A percentile compares a stretch with the other conserved stretches of the same genome.
These are phyloP conservation scores for Armadillidium nasatum DNA, from an alignment of 1,140 invertebrate genomes.

Conservation along the genomic window DNA sequence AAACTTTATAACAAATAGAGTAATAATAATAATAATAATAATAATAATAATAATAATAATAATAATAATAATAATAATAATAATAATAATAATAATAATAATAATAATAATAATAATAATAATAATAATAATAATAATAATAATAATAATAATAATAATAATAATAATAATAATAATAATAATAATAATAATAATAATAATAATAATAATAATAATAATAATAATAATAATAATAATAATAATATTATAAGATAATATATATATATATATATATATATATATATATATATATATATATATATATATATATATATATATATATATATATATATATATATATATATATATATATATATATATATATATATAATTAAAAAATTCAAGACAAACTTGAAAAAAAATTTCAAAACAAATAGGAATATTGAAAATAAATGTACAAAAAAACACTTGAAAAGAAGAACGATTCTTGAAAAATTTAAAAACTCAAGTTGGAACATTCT, in stretches of 20 bases:
- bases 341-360: background rate
- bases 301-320: conserved; percentile 15
- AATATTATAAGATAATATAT: too few species aligned
- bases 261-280: too few species aligned
- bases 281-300: conserved; percentile 14
- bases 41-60: conserved; percentile 5
- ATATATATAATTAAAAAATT: background rate
- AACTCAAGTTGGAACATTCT: too few species aligned
- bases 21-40: too few species aligned
- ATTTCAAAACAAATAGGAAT: too few species aligned
- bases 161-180: conserved; percentile 9
- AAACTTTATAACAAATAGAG: too few species aligned
- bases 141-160: conserved; percentile 9
- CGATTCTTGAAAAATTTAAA: too few species aligned
- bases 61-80: conserved; percentile 9
- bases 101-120: conserved; percentile 11
- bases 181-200: conserved; percentile 8
- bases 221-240: too few species aligned
- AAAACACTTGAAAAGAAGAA: too few species aligned
- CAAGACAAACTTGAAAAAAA: too few species aligned
- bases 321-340: conserved; percentile 13
- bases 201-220: too few species aligned
- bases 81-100: conserved; percentile 8
- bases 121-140: conserved; percentile 13
- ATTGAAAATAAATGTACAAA: too few species aligned